Conservation (phyloP, 2,888 invertebrate species). For the Sabellastarte sp. region DNA sequence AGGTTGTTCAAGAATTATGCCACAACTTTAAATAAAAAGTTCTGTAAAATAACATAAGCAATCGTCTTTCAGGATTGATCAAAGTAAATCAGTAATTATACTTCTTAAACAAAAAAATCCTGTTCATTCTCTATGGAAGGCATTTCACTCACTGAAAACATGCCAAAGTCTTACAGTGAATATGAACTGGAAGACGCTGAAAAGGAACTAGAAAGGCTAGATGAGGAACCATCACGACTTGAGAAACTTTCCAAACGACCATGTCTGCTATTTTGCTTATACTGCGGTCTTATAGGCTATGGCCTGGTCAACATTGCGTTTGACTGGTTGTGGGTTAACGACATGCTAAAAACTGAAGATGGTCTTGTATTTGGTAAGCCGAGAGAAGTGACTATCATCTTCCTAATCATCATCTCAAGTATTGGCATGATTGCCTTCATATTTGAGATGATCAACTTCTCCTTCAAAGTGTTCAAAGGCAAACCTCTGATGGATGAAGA, state of each 20-base stretch:
- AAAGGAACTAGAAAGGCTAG: too few relatives aligned
- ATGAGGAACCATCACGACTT: too few relatives aligned
- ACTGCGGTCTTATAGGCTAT: not conserved
- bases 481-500: conserved; percentile 17
- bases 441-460: conserved; percentile 31
- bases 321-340: conserved; percentile 39
- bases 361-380: conserved; percentile 42
- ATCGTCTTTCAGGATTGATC: too few relatives aligned
- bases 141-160: too few relatives aligned
- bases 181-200: too few relatives aligned
- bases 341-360: conserved; percentile 28
- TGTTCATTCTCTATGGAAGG: too few relatives aligned
- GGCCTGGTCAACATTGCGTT: conserved; percentile 21
- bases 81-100: too few relatives aligned
- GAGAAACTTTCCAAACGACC: not conserved
- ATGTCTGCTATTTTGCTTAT: not conserved
- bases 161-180: too few relatives aligned
- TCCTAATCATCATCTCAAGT: conserved; percentile 34
- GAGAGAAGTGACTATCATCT: conserved; percentile 11
- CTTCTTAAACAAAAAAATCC: too few relatives aligned
- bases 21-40: too few relatives aligned
- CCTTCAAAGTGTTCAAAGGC: conserved; percentile 23
- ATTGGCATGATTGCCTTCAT: conserved; percentile 34
- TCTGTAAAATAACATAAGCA: too few relatives aligned
- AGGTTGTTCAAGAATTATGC: too few relatives aligned